A percentile compares a stretch with the other conserved stretches of the same genome.
Evolutionary conservation across 92 coral and sea anemone species (phyloP).

Genomic region (Montipora capitata): DNA sequence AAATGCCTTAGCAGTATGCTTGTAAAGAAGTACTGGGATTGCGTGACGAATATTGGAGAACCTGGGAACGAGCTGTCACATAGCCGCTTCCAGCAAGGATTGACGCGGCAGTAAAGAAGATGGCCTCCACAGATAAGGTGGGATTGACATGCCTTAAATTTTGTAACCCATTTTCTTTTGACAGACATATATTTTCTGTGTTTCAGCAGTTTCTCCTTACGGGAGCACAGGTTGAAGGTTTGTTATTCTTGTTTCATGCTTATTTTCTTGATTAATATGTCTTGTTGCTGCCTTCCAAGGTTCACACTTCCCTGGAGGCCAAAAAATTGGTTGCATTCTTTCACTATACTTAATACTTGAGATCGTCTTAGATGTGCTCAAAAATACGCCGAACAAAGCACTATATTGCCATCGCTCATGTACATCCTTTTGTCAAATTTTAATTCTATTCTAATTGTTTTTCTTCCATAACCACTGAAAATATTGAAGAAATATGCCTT

Average conservation of each 20-base stretch:
- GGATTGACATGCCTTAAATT: background rate
- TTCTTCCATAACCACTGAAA: background rate
- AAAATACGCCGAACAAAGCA: background rate
- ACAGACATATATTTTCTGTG: constrained; percentile 59
- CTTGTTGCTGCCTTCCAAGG: constrained; percentile 1
- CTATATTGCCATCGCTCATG: background rate
- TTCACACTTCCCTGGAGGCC: background rate
- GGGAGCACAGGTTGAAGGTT: constrained; percentile 97
- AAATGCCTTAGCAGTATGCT: too few species aligned
- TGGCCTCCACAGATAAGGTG: constrained; percentile 60
- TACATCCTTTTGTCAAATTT: background rate
- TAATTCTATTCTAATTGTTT: background rate
- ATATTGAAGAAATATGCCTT: background rate
- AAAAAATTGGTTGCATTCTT: constrained; percentile 30
- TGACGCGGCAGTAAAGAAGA: constrained; percentile 34
- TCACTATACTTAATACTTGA: background rate
- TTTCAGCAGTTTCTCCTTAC: constrained; percentile 93
- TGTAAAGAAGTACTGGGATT: background rate
- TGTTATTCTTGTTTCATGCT: constrained; percentile 51
- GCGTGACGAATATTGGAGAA: background rate
- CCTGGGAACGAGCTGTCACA: constrained; percentile 14
- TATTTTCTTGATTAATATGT: constrained; percentile 12
- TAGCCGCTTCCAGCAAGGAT: constrained; percentile 28
- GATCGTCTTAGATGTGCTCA: too few species aligned
- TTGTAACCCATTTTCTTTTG: constrained; percentile 14